Conservation (phyloP, 2,113 vertebrate genomes). For the Eubucco bourcierii region DNA sequence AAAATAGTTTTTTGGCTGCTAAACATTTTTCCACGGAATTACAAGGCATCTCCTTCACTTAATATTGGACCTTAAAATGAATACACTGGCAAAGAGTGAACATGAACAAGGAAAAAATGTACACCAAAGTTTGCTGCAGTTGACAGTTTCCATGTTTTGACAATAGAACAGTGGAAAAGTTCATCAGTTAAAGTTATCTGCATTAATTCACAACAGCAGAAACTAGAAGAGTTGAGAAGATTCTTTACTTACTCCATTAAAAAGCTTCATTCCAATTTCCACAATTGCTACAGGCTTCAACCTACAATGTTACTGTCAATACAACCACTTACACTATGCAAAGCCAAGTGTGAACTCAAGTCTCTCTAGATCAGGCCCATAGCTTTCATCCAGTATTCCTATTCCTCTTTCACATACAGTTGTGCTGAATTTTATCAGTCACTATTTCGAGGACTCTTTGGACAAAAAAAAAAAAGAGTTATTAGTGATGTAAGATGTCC, state of each 20-base stretch:
- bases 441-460: background rate
- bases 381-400: background rate
- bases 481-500: background rate
- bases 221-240: background rate
- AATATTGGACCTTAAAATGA: slow-evolving; percentile 23
- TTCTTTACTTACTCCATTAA: background rate
- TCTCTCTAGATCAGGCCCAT: background rate
- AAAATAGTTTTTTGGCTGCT: slow-evolving; percentile 7
- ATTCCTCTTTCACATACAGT: background rate
- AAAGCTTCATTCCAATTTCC: background rate
- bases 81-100: background rate
- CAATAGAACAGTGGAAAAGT: background rate
- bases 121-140: background rate
- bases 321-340: background rate
- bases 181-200: background rate
- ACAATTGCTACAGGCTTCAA: background rate
- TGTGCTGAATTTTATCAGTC: background rate
- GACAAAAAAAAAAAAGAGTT: background rate
- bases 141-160: background rate
- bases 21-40: slow-evolving; percentile 24
- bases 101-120: background rate
- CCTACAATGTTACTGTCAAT: background rate
- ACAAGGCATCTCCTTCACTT: slow-evolving; percentile 65
- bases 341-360: background rate
- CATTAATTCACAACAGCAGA: background rate